A percentile compares a stretch with the other conserved stretches of the same genome.
These are phyloP conservation scores for Platycnemis pennipes DNA, from an alignment of 2,888 invertebrate genomes.

Conservation along the genomic window DNA sequence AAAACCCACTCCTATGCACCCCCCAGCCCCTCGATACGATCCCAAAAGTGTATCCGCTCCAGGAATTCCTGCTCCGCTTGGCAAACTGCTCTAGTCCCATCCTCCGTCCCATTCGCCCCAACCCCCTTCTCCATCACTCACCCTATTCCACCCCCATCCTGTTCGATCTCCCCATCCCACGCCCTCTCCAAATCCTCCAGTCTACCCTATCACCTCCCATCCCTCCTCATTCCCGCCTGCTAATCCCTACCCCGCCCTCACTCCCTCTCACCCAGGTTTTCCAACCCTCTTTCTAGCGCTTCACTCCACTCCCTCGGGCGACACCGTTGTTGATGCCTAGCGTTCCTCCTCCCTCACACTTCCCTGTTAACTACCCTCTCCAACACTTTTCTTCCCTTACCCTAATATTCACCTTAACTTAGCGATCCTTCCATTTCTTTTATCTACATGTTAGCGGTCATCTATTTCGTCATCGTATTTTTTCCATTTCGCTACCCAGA, in stretches of 20 bases:
- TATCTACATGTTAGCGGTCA: too few species aligned
- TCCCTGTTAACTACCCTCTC: too few species aligned
- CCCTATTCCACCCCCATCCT: neutral
- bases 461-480: too few species aligned
- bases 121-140: neutral
- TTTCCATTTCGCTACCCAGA: too few species aligned
- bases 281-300: neutral
- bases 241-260: neutral
- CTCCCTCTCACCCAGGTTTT: neutral
- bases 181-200: neutral
- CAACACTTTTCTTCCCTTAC: neutral
- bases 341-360: too few species aligned
- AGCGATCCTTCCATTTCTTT: too few species aligned
- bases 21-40: neutral
- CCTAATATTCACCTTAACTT: neutral
- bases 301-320: too few species aligned
- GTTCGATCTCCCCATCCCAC: neutral
- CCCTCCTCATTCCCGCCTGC: neutral
- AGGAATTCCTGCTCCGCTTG: constrained; percentile 37
- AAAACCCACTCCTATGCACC: neutral
- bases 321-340: too few species aligned
- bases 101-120: neutral
- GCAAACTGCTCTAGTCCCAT: neutral
- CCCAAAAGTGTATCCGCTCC: constrained; percentile 53
- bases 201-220: neutral